phyloP scores from a whole-genome alignment of 1,140 invertebrate species.

The Aradophagus sp. region DNA sequence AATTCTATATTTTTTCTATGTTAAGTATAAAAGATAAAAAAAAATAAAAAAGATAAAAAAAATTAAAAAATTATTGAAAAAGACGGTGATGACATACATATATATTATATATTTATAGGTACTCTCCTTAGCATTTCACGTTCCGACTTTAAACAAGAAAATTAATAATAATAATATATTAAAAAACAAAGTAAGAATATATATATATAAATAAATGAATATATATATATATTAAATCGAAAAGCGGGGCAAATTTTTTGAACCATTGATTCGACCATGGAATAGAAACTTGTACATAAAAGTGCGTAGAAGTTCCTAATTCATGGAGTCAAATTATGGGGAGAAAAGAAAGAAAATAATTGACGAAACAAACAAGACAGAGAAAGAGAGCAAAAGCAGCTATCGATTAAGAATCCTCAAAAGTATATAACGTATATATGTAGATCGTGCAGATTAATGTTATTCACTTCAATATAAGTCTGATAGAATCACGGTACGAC shows the following conservation, averaged over 20 bases:
- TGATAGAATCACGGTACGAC: conserved; percentile 60
- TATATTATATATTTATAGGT: conserved; percentile 73
- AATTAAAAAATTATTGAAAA: conserved; percentile 57
- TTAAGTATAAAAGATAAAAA: conserved; percentile 67
- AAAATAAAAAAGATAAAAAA: conserved; percentile 22
- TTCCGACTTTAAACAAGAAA: conserved; percentile 63
- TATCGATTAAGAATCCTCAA: conserved; percentile 49
- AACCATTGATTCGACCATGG: conserved; percentile 34
- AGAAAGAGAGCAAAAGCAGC: conserved; percentile 40
- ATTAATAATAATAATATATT: conserved; percentile 54
- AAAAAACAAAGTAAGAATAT: conserved; percentile 42
- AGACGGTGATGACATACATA: conserved; percentile 65
- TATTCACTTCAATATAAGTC: conserved; percentile 67
- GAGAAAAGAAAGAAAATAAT: conserved; percentile 1
- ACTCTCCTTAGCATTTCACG: conserved; percentile 69
- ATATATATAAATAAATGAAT: conserved; percentile 37
- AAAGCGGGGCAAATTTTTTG: conserved; percentile 24
- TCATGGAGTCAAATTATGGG: conserved; percentile 28
- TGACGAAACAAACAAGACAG: conserved; percentile 28
- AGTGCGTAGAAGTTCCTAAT: conserved; percentile 38
- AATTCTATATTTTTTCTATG: conserved; percentile 75
- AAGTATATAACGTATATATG: conserved; percentile 61
- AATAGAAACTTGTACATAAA: conserved; percentile 43
- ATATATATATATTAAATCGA: conserved; percentile 43
- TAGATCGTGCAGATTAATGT: conserved; percentile 66